A percentile compares a stretch with the other conserved stretches of the same genome.
phyloP scores from a whole-genome alignment of 2,888 invertebrate genomes.

The Belgica antarctica region DNA sequence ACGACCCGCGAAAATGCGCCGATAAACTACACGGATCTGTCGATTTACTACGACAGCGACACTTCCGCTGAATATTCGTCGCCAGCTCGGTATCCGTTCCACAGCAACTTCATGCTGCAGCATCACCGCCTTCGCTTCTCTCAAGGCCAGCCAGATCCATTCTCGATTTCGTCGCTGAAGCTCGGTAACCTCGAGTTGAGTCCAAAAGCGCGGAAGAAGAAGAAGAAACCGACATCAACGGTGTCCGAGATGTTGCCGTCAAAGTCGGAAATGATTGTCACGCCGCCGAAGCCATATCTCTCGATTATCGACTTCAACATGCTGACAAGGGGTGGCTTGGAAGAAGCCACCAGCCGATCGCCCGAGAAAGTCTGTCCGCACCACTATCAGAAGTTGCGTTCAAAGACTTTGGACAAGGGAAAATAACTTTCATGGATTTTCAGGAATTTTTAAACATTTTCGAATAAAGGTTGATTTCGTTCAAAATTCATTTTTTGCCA shows the following conservation, averaged over 20 bases:
- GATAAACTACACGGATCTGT: slow-evolving; percentile 59
- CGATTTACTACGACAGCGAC: slow-evolving; percentile 59
- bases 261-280: slow-evolving; percentile 49
- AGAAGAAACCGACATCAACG: background rate
- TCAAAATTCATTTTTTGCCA: background rate
- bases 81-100: slow-evolving; percentile 48
- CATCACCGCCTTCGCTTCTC: slow-evolving; percentile 22
- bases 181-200: slow-evolving; percentile 48
- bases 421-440: too few relatives aligned
- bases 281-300: slow-evolving; percentile 63
- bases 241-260: background rate
- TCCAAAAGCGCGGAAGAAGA: slow-evolving; percentile 4
- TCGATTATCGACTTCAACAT: slow-evolving; percentile 72
- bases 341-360: slow-evolving; percentile 51
- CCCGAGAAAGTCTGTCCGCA: slow-evolving; percentile 38
- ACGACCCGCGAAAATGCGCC: slow-evolving; percentile 58
- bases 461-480: too few relatives aligned
- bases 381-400: slow-evolving; percentile 15
- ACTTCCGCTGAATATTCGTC: slow-evolving; percentile 56
- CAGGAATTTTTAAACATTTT: too few relatives aligned
- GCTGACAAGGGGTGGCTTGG: slow-evolving; percentile 63
- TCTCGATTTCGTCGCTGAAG: slow-evolving; percentile 47
- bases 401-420: slow-evolving; percentile 5
- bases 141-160: slow-evolving; percentile 14
- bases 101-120: slow-evolving; percentile 38